Base-by-base conservation (phyloP, 1,140 invertebrate species). In the Thaumetopoea pityocampa region DNA sequence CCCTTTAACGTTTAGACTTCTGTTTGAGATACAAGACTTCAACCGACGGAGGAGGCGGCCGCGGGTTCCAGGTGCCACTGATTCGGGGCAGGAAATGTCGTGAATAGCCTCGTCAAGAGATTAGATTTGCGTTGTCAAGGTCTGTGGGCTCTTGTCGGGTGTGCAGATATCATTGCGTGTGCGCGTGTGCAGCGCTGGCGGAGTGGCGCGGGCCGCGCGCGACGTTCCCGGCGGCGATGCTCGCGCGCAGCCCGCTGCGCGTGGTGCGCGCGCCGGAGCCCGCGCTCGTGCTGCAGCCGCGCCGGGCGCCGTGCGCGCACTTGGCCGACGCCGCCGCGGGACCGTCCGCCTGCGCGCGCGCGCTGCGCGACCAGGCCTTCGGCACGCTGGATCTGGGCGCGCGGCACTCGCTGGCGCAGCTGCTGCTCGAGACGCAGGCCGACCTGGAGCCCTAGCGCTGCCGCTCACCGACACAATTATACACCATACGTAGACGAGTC, bases 341-440 rank as follows among this genome's bases (percentile, higher is more conserved):
- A 60, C 90, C 88, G 17, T 87, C 88, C 20, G 88, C 44, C 16
- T 14, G 28, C 16, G 8, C 16, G 26, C 26, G 26, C 17, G 44
- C 10, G 50, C 18, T 63, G 65, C 30, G 73, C 27, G 6, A 40
- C 76, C 51, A 91, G 90, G 4, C 87, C 1, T 32, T 40, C 89
- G 3, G 89, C 91, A 90, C 90, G 91, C 61, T 92, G 90, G 62
- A 91, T 88, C 23, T 88, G 88, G 24, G 88, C 69, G 57, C 92
- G 91, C 26, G 68, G 51, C 90, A 93, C 82, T 95, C 93, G 23
- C 37, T 48, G 3, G 45, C 45, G n/a, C 45, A 48, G 15, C 26
- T 48, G 24, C 26, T 48, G 32, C 30, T 48, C 8, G 45, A 48
- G 26, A 26, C 22, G 2, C 36, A 48, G 14, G 45, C 45, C n/a